phyloP scores from a whole-genome alignment of 2,797 vertebrate genomes.

The Ctenopoma multispine region DNA sequence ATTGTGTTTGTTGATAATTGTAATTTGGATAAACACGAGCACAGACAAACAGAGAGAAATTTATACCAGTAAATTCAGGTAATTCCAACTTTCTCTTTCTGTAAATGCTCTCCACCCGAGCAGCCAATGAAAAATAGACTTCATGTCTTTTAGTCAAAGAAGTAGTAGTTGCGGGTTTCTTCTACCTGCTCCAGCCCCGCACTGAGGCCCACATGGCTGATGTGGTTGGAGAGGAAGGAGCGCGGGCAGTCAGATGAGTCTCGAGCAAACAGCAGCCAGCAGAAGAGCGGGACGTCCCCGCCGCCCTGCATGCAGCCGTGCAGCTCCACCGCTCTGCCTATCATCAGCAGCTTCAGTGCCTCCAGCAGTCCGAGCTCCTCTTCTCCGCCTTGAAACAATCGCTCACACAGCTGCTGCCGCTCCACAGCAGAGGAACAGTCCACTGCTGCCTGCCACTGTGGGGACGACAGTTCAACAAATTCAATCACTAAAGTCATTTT shows the following conservation, averaged over 20 bases:
- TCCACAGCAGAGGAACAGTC: conserved; percentile 81
- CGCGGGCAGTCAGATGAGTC: conserved; percentile 91
- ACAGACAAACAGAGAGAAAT: no score
- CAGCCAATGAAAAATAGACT: not conserved
- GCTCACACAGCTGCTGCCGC: conserved; percentile 88
- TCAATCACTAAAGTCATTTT: not conserved
- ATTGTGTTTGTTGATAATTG: no score
- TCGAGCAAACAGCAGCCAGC: conserved; percentile 95
- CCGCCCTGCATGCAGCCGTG: conserved; percentile 86
- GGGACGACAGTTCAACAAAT: not conserved
- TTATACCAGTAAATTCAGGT: no score
- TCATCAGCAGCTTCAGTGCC: conserved; percentile 96
- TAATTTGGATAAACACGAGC: no score
- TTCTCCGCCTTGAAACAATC: conserved; percentile 89
- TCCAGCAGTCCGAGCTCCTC: conserved; percentile 94
- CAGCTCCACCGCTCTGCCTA: conserved; percentile 89
- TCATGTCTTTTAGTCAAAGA: not conserved
- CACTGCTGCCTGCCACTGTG: conserved; percentile 88
- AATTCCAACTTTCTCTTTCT: no score
- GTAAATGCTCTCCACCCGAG: not conserved
- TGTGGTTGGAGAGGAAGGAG: conserved; percentile 93
- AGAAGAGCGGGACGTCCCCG: conserved; percentile 93
- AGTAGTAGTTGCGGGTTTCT: not conserved
- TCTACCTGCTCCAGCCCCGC: conserved; percentile 96
- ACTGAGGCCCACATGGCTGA: conserved; percentile 92